Evolutionary conservation across 2,797 vertebrate genomes (phyloP).

Genomic region (Crypturellus tataupa): DNA sequence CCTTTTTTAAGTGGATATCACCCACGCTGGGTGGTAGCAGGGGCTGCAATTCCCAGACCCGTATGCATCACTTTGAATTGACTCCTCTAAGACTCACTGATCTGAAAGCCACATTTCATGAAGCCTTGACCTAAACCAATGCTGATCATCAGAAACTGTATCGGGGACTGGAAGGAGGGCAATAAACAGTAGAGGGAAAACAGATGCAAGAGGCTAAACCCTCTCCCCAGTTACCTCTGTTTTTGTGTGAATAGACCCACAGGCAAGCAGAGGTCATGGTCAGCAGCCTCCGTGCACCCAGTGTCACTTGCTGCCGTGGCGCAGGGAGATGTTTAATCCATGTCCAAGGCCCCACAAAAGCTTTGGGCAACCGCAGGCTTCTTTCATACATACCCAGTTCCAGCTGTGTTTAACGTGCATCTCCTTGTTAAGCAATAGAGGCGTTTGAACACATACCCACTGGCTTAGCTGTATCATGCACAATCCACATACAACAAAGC

Average conservation of each 20-base stretch:
- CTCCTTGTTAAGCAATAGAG: background rate
- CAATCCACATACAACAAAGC: background rate
- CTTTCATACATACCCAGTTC: background rate
- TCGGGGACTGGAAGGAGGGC: background rate
- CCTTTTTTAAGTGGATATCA: background rate
- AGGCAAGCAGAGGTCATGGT: background rate
- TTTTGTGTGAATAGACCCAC: background rate
- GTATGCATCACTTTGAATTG: background rate
- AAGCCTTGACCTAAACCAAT: slow-evolving; percentile 36
- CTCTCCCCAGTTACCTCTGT: background rate
- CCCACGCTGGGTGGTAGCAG: background rate
- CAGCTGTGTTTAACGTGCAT: rapidly evolving
- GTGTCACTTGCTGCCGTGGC: background rate
- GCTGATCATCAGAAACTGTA: background rate
- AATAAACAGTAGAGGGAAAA: background rate
- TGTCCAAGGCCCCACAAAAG: background rate
- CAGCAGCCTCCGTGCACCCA: rapidly evolving
- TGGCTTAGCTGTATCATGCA: background rate
- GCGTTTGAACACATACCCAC: background rate
- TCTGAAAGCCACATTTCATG: slow-evolving; percentile 36
- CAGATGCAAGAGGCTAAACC: background rate
- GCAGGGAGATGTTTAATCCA: background rate
- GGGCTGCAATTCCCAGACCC: background rate
- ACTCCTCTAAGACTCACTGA: slow-evolving; percentile 8
- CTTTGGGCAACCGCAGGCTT: rapidly evolving